Base-by-base conservation (phyloP, 2,797 vertebrate species). In the Acomys russatus region DNA sequence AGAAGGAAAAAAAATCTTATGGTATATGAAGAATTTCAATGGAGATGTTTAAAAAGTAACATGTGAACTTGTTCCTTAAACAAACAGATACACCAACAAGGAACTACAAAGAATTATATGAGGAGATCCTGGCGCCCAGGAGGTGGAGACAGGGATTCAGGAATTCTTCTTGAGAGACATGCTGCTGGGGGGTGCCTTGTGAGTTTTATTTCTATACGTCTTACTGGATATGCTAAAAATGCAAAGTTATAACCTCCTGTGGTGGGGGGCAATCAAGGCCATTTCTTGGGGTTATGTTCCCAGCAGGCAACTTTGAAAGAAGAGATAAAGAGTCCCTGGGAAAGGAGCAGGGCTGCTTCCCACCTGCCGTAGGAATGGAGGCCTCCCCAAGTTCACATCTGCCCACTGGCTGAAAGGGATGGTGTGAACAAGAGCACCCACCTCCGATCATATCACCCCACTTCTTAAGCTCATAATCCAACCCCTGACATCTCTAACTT, bases 161-260 rank as follows among this genome's bases (percentile, higher is more conserved):
- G 28, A 70, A 70, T n/a, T 94, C 77, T 92, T 76, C 91, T 79
- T 64, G 61, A 88, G 79, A 83, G 35, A 79, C 18, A 76, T 17
- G 59, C 56, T 23, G 30, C 33, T 20, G 56, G 23, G 28, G 51
- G 51, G 70, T 80, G 68, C 59, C 61, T 61, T 1, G 4, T 22
- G 28, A 90, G 54, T 73, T 49, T 4, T 64, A 18, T 61, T 71
- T 33, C 35, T 94, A 23, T 1, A 74, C 0, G 2, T 84, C 22
- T 87, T 78, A 76, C 4, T 66, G 9, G 20, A 51, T 70, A 35
- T 35, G 28, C 2, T 23, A 78, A 91, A 30, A 77, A 82, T 23
- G 68, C 25, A 78, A 87, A 76, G 76, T 23, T 78, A 54, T 38
- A 35, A 78, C 35, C 83, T 51, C 30, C 18, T n/a, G 30, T 33